A percentile compares a stretch with the other conserved stretches of the same genome.
phyloP scores from a whole-genome alignment of 2,888 invertebrate genomes.

The Ochropleura plecta region DNA sequence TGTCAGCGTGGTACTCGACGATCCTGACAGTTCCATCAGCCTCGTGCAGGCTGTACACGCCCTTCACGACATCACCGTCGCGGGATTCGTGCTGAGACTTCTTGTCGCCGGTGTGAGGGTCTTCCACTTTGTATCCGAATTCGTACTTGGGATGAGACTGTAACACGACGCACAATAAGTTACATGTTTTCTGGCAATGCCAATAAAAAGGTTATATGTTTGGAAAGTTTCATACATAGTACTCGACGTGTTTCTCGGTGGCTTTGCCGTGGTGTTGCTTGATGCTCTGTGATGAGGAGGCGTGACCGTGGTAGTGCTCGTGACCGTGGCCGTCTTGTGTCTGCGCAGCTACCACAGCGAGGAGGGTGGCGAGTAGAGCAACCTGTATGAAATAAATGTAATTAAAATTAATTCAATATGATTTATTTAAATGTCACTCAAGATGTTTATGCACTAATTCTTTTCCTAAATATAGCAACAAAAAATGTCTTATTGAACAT shows the following conservation, averaged over 20 bases:
- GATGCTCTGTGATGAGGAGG: constrained; percentile 3
- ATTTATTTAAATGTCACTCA: too few species aligned
- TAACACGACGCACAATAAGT: constrained; percentile 2
- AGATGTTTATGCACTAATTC: background rate
- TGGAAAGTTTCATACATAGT: constrained; percentile 22
- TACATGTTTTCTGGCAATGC: too few species aligned
- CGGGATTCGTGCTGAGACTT: constrained; percentile 88
- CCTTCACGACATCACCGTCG: constrained; percentile 91
- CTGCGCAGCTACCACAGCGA: constrained; percentile 38
- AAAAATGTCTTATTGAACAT: background rate
- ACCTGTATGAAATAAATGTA: constrained; percentile 17
- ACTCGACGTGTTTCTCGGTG: constrained; percentile 59
- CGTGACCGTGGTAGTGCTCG: background rate
- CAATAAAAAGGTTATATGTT: too few species aligned
- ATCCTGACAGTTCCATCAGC: constrained; percentile 81
- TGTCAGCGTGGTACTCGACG: constrained; percentile 64
- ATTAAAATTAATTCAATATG: too few species aligned
- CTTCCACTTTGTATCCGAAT: constrained; percentile 88
- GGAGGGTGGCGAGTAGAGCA: constrained; percentile 16
- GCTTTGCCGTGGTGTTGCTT: constrained; percentile 47
- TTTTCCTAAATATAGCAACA: background rate
- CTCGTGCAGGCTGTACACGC: constrained; percentile 86
- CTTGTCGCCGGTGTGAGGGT: constrained; percentile 89
- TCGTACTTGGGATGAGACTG: constrained; percentile 87
- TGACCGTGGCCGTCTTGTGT: constrained; percentile 31